These are phyloP conservation scores for Cosmia pyralina DNA, from an alignment of 2,888 invertebrate species.

Conservation along the genomic window DNA sequence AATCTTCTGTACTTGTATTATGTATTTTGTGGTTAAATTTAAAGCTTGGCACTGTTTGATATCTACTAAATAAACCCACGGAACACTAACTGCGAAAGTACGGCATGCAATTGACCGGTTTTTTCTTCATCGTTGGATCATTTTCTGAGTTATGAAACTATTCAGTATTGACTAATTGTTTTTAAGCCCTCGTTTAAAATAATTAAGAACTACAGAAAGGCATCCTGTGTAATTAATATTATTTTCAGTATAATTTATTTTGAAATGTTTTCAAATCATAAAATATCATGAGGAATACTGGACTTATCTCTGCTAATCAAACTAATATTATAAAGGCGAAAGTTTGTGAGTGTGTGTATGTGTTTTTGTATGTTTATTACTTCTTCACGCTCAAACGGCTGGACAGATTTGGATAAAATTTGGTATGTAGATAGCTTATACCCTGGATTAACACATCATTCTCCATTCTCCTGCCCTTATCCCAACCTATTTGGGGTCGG, in stretches of 20 bases:
- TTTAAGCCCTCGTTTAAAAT: constrained; percentile 13
- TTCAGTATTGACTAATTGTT: constrained; percentile 29
- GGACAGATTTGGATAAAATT: no score
- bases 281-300: background rate
- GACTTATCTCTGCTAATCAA: background rate
- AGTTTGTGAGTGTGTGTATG: no score
- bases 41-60: no score
- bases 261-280: background rate
- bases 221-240: constrained; percentile 21
- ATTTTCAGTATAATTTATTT: background rate
- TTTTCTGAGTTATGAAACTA: constrained; percentile 29
- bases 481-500: no score
- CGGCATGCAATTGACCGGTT: background rate
- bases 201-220: constrained; percentile 23
- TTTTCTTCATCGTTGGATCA: background rate
- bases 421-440: no score
- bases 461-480: no score
- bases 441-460: no score
- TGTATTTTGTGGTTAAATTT: no score
- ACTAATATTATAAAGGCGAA: no score
- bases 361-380: no score
- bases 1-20: no score
- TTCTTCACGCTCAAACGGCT: no score
- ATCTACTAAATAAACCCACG: background rate
- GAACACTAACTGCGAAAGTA: constrained; percentile 1